Evolutionary conservation across 2,113 vertebrate species (phyloP).

Genomic region (Danio rerio): DNA sequence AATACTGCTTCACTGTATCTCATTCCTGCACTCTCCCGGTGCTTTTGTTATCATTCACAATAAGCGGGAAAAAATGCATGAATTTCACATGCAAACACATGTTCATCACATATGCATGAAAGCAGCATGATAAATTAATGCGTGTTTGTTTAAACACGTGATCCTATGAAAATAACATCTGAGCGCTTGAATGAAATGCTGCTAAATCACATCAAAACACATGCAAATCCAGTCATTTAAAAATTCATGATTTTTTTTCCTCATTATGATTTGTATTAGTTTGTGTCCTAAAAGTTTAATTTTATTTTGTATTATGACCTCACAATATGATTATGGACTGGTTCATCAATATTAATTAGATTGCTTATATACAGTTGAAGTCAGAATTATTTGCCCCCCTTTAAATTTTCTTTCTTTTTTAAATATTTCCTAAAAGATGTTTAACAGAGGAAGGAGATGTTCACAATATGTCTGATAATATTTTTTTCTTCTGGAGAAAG

Average conservation of each 20-base stretch:
- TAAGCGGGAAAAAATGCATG: neutral
- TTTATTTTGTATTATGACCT: too few relatives aligned
- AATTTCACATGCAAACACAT: constrained; percentile 22
- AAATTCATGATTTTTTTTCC: neutral
- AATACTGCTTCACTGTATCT: neutral
- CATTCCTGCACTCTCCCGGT: neutral
- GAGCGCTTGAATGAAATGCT: neutral
- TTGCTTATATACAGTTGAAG: too few relatives aligned
- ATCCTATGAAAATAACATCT: neutral
- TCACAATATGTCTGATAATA: too few relatives aligned
- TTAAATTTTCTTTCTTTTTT: too few relatives aligned
- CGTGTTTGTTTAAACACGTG: neutral
- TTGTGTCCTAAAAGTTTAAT: neutral
- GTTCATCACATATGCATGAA: neutral
- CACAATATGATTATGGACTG: too few relatives aligned
- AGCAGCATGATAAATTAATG: constrained; percentile 4
- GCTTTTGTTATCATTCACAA: neutral
- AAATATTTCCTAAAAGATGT: too few relatives aligned
- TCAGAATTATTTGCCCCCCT: too few relatives aligned
- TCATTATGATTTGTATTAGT: neutral
- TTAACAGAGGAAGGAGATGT: too few relatives aligned
- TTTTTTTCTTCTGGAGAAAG: too few relatives aligned
- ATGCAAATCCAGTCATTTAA: neutral
- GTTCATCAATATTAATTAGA: too few relatives aligned
- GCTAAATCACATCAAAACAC: neutral